These are phyloP conservation scores for Chymomyza procnemis DNA, from an alignment of 2,888 invertebrate species.

Conservation along the genomic window DNA sequence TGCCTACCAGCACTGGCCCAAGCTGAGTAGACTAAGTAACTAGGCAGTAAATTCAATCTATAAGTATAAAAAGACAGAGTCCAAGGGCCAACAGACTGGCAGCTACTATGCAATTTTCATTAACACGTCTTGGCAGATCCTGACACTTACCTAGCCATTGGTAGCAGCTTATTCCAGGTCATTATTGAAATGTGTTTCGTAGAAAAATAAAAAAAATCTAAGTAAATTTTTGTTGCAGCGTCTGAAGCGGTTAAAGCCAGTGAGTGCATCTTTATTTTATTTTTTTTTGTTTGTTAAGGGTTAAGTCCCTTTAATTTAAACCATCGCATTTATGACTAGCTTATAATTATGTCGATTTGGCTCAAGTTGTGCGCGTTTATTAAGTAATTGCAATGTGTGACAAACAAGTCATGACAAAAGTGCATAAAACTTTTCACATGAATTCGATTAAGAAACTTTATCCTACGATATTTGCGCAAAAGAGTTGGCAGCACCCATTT, in stretches of 20 bases:
- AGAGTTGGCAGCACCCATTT: conserved; percentile 17
- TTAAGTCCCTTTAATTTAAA: background rate
- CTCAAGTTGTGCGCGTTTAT: conserved; percentile 33
- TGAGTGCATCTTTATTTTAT: too few species aligned
- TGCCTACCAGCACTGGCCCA: background rate
- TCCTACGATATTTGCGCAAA: conserved; percentile 19
- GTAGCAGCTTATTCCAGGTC: conserved; percentile 27
- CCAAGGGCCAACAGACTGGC: background rate
- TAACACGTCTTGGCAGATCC: conserved; percentile 30
- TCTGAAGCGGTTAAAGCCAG: too few species aligned
- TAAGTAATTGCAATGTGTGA: conserved; percentile 34
- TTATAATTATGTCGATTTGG: conserved; percentile 22
- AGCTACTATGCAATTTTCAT: background rate
- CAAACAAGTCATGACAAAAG: conserved; percentile 20
- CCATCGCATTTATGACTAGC: background rate
- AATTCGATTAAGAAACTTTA: conserved; percentile 71
- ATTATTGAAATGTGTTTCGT: conserved; percentile 46
- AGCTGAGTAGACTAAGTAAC: background rate
- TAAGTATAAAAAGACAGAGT: background rate
- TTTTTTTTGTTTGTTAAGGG: background rate
- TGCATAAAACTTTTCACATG: conserved; percentile 52
- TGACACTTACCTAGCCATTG: background rate
- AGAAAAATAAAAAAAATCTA: conserved; percentile 11
- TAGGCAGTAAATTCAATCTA: background rate
- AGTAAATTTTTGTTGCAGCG: too few species aligned